A percentile compares a stretch with the other conserved stretches of the same genome.
phyloP scores from a whole-genome alignment of 1,140 invertebrate genomes.

The Aphidius gifuensis region DNA sequence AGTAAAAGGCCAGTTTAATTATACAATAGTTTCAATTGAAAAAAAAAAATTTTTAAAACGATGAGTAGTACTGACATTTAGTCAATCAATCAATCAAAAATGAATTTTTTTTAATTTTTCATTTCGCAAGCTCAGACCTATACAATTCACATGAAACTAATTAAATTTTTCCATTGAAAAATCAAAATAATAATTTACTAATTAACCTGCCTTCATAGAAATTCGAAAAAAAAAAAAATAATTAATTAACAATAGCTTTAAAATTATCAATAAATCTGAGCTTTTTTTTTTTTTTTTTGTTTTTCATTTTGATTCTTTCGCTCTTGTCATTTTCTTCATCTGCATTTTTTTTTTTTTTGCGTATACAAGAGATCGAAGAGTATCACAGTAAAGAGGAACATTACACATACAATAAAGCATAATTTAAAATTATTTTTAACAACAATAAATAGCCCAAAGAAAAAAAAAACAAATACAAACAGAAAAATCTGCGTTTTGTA shows the following conservation, averaged over 20 bases:
- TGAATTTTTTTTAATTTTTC: no score
- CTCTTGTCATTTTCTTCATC: conserved; percentile 23
- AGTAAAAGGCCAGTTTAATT: conserved; percentile 15
- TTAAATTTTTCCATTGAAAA: no score
- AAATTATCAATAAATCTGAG: background rate
- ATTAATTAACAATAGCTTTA: no score
- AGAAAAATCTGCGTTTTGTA: background rate
- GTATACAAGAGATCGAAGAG: conserved; percentile 20
- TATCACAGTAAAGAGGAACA: conserved; percentile 28
- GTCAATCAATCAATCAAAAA: no score
- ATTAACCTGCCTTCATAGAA: no score
- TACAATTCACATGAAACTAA: no score
- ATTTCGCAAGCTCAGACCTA: no score
- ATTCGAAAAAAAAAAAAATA: no score
- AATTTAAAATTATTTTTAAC: no score
- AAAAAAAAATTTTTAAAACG: background rate
- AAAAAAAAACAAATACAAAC: conserved; percentile 8
- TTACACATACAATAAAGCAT: conserved; percentile 14
- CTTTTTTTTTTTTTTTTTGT: conserved; percentile 19
- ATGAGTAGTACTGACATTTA: conserved; percentile 3
- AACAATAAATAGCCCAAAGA: background rate
- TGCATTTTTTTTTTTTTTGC: conserved; percentile 22
- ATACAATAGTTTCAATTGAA: conserved; percentile 9
- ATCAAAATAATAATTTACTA: no score
- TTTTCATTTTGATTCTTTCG: conserved; percentile 8